Evolutionary conservation across 2,888 invertebrate genomes (phyloP).

Genomic region (Ochlodes sylvanus): DNA sequence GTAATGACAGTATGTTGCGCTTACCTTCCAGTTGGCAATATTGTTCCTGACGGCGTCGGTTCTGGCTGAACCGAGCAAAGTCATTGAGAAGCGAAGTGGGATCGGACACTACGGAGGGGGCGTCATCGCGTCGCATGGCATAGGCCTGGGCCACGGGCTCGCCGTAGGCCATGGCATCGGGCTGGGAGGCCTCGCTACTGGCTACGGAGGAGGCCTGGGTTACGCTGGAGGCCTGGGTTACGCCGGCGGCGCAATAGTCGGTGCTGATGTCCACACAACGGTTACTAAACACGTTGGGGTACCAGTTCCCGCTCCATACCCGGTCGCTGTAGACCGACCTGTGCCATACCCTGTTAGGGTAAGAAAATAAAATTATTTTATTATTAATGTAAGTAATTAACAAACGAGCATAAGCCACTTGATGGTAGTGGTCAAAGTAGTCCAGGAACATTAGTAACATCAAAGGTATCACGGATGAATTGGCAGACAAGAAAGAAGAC

Average conservation of each 20-base stretch:
- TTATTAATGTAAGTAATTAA: too few species aligned
- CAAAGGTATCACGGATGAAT: too few species aligned
- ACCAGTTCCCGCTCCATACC: conserved; percentile 78
- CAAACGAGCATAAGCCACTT: too few species aligned
- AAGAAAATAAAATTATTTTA: conserved; percentile 34
- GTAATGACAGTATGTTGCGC: neutral
- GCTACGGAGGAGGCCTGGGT: conserved; percentile 45
- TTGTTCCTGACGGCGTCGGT: conserved; percentile 68
- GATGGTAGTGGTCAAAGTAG: too few species aligned
- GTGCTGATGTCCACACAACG: conserved; percentile 79
- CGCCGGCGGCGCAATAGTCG: conserved; percentile 54
- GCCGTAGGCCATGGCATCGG: conserved; percentile 46
- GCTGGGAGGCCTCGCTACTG: conserved; percentile 34
- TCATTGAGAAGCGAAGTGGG: conserved; percentile 76
- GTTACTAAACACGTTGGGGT: conserved; percentile 80
- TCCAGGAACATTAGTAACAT: too few species aligned
- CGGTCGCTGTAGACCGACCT: conserved; percentile 77
- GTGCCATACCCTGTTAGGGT: conserved; percentile 78
- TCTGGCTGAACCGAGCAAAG: conserved; percentile 76
- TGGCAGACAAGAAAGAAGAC: too few species aligned
- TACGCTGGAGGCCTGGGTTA: conserved; percentile 44
- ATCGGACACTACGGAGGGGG: conserved; percentile 67
- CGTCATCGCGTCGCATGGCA: conserved; percentile 45
- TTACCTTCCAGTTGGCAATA: conserved; percentile 64
- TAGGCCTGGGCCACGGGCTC: conserved; percentile 47